Evolutionary conservation across 2,797 vertebrate genomes (phyloP).

Genomic region (Spizella passerina): DNA sequence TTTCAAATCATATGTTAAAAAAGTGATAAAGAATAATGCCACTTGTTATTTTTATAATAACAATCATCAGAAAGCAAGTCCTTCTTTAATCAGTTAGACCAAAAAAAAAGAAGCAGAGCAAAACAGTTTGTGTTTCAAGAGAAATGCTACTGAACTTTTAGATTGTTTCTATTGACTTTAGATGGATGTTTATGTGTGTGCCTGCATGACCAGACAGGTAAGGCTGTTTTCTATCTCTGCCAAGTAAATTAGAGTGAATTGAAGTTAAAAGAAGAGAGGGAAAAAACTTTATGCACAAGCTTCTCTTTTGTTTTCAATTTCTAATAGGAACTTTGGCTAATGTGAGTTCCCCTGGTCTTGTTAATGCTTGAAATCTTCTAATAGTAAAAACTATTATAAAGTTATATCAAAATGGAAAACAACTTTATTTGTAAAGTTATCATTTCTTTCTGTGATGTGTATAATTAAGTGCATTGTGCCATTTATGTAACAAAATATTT

Average conservation of each 20-base stretch:
- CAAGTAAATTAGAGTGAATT: constrained; percentile 6
- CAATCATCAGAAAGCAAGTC: neutral
- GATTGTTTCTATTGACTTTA: neutral
- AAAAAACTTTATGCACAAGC: neutral
- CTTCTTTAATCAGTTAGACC: neutral
- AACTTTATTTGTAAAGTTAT: neutral
- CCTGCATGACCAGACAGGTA: neutral
- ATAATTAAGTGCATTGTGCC: neutral
- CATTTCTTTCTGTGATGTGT: neutral
- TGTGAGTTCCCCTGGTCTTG: neutral
- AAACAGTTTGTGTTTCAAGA: neutral
- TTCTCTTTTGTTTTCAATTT: neutral
- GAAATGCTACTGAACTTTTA: neutral
- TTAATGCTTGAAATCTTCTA: neutral
- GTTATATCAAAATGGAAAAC: neutral
- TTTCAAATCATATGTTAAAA: neutral
- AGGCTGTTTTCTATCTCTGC: neutral
- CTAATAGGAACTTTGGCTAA: constrained; percentile 10
- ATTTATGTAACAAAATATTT: constrained; percentile 33
- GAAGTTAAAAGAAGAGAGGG: neutral
- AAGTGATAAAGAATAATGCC: neutral
- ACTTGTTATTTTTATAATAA: neutral
- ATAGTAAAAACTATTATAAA: neutral
- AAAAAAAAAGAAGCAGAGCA: neutral
- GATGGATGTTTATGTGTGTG: neutral